These are phyloP conservation scores for Ormyrus rosae DNA, from an alignment of 2,888 invertebrate species.

Conservation along the genomic window DNA sequence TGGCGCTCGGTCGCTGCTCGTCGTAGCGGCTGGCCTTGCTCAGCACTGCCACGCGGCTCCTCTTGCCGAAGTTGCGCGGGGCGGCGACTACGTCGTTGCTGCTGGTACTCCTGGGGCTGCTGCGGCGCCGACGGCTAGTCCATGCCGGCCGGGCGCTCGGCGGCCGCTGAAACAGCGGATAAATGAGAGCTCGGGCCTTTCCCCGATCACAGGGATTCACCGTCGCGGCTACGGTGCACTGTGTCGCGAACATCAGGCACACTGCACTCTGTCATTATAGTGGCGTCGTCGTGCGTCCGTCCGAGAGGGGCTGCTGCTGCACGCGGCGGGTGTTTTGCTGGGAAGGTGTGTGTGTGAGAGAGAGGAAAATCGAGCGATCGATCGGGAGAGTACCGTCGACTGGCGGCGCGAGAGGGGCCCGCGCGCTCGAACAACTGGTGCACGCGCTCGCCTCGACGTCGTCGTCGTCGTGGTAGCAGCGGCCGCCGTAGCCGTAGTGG, in stretches of 20 bases:
- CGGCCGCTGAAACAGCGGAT: constrained; percentile 46
- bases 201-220: constrained; percentile 17
- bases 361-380: constrained; percentile 46
- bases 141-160: constrained; percentile 52
- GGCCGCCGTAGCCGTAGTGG: constrained; percentile 23
- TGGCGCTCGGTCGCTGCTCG: constrained; percentile 46
- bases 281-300: background rate
- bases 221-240: constrained; percentile 30
- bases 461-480: constrained; percentile 27
- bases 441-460: constrained; percentile 34
- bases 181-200: background rate
- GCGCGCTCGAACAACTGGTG: constrained; percentile 56
- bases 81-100: background rate
- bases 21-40: background rate
- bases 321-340: background rate
- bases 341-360: background rate
- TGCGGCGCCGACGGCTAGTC: constrained; percentile 41
- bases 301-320: background rate
- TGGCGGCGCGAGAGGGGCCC: constrained; percentile 31
- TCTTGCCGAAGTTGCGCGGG: no score
- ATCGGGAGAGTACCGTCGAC: constrained; percentile 50
- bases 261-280: constrained; percentile 53
- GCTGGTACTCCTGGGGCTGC: background rate
- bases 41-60: background rate
- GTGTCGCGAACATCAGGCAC: constrained; percentile 53